Percentiles rank a stretch among this genome's conserved stretches.
phyloP scores from a whole-genome alignment of 1,140 invertebrate genomes.

The Apis laboriosa region DNA sequence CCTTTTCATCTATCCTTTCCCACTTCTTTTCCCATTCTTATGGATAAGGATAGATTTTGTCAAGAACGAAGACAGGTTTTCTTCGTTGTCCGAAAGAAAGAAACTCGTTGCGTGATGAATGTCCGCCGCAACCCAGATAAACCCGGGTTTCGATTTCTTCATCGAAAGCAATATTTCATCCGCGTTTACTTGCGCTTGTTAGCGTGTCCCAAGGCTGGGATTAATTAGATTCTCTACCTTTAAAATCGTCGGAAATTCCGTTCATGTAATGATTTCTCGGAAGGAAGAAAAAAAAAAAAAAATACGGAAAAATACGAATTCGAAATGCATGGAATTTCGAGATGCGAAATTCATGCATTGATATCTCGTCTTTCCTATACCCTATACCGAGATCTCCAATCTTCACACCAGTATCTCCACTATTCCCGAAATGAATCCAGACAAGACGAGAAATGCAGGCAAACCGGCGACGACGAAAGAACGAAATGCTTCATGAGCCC shows the following conservation, averaged over 20 bases:
- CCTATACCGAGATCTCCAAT: too few relatives aligned
- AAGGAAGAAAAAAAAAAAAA: too few relatives aligned
- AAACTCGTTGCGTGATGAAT: not conserved
- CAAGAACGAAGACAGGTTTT: not conserved
- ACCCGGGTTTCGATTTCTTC: not conserved
- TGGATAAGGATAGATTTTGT: not conserved
- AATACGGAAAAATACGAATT: too few relatives aligned
- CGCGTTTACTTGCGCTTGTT: not conserved
- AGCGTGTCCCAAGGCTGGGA: not conserved
- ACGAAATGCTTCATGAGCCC: too few relatives aligned
- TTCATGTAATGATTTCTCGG: not conserved
- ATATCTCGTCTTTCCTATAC: too few relatives aligned
- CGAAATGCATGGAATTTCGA: too few relatives aligned
- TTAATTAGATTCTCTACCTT: not conserved
- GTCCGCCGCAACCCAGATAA: not conserved
- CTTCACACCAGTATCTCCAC: not conserved
- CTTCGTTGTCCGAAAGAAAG: not conserved
- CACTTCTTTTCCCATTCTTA: too few relatives aligned
- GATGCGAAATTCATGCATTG: too few relatives aligned
- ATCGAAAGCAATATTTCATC: constrained; percentile 9
- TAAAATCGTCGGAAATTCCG: constrained; percentile 13
- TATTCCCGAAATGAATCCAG: not conserved
- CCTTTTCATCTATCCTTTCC: too few relatives aligned
- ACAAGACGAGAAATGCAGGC: not conserved
- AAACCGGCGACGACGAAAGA: too few relatives aligned